These are phyloP conservation scores for Schizaphis graminum DNA, from an alignment of 2,888 invertebrate species.

Conservation along the genomic window DNA sequence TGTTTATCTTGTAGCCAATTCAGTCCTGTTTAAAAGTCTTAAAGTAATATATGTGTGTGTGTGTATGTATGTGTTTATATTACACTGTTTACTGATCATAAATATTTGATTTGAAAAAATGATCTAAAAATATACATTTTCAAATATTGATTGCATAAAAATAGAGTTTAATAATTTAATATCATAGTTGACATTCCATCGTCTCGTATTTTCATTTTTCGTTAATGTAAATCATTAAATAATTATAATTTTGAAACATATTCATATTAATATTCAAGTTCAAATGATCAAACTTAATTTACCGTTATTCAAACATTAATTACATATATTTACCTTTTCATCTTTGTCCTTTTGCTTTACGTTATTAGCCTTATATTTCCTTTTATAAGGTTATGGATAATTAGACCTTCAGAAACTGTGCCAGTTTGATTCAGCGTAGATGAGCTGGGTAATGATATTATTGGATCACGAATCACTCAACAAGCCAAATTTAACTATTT, in stretches of 20 bases:
- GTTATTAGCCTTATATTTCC: conserved; percentile 92
- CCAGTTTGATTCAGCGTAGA: background rate
- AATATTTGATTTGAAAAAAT: background rate
- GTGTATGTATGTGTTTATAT: too few species aligned
- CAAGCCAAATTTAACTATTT: conserved; percentile 46
- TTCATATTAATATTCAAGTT: background rate
- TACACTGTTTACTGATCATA: background rate
- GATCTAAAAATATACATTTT: conserved; percentile 10
- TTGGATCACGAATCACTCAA: conserved; percentile 65
- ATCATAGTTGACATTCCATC: conserved; percentile 76
- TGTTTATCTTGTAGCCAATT: background rate
- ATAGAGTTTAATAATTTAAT: conserved; percentile 7
- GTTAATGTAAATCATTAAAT: conserved; percentile 78
- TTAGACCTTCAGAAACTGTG: conserved; percentile 69
- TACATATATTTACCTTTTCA: conserved; percentile 77
- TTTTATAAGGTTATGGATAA: conserved; percentile 88
- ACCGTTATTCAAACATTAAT: too few species aligned
- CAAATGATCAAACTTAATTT: conserved; percentile 69
- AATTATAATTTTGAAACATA: background rate
- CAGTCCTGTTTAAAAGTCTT: background rate
- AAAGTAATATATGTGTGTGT: too few species aligned
- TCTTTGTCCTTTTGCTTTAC: conserved; percentile 90
- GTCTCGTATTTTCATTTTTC: conserved; percentile 99
- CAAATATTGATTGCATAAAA: background rate
- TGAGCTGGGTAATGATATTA: conserved; percentile 32